A percentile compares a stretch with the other conserved stretches of the same genome.
phyloP scores from a whole-genome alignment of 2,888 invertebrate genomes.

The Parnassius glacialis region DNA sequence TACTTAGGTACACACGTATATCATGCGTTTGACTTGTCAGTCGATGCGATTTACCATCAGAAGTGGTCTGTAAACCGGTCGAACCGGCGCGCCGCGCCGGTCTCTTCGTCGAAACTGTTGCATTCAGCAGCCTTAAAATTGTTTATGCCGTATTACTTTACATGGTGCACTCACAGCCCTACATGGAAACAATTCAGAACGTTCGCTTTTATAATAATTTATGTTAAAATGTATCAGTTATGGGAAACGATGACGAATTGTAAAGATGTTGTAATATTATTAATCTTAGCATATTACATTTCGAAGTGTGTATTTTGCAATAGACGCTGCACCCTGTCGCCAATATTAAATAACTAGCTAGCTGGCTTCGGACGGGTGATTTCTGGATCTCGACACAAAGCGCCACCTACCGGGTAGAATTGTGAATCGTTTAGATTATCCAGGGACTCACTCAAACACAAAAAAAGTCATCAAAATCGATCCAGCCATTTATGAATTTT shows the following conservation, averaged over 20 bases:
- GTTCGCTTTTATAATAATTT: conserved; percentile 28
- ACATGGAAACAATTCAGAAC: conserved; percentile 30
- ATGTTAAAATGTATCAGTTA: conserved; percentile 18
- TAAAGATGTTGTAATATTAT: background rate
- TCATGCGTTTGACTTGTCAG: conserved; percentile 58
- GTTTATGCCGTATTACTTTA: conserved; percentile 57
- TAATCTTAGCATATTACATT: background rate
- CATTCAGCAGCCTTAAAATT: conserved; percentile 63
- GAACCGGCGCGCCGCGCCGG: conserved; percentile 57
- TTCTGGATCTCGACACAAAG: too few relatives aligned
- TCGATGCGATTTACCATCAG: conserved; percentile 75
- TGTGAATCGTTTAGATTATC: too few relatives aligned
- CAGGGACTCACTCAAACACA: too few relatives aligned
- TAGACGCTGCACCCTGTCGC: too few relatives aligned
- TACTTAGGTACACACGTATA: conserved; percentile 36
- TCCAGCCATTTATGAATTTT: too few relatives aligned
- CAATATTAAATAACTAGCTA: too few relatives aligned
- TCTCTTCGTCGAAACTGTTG: conserved; percentile 57
- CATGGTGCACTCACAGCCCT: conserved; percentile 27
- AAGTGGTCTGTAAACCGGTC: conserved; percentile 72
- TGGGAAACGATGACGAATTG: background rate
- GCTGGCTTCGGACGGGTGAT: too few relatives aligned
- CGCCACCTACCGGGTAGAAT: too few relatives aligned
- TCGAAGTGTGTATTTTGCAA: background rate
- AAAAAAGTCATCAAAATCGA: too few relatives aligned